phyloP scores from a whole-genome alignment of 2,113 vertebrate species.

The Lophotis ruficrista region DNA sequence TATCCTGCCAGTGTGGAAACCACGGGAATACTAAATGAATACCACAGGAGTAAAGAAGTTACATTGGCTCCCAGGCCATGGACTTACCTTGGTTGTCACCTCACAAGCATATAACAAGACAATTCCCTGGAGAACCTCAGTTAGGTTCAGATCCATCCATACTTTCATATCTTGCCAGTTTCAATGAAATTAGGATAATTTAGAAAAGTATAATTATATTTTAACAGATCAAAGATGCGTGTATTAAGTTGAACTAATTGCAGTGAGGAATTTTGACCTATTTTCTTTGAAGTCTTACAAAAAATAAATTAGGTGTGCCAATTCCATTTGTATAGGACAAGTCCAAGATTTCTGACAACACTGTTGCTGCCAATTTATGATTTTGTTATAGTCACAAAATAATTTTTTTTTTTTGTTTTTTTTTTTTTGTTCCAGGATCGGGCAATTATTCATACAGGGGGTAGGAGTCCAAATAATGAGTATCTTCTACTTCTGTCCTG shows the following conservation, averaged over 20 bases:
- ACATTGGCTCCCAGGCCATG: not conserved
- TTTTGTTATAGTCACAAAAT: not conserved
- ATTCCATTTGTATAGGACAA: not conserved
- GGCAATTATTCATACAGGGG: not conserved
- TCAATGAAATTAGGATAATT: slow-evolving; percentile 5
- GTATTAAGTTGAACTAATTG: slow-evolving; percentile 34
- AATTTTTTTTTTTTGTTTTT: too few relatives aligned
- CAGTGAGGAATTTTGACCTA: slow-evolving; percentile 26
- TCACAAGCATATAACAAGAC: not conserved
- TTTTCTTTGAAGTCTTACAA: slow-evolving; percentile 41
- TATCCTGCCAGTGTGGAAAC: not conserved
- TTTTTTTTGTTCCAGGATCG: not conserved
- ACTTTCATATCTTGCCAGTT: slow-evolving; percentile 18
- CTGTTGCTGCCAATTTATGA: not conserved
- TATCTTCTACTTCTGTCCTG: not conserved
- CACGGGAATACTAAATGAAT: not conserved
- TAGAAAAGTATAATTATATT: not conserved
- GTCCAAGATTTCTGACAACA: not conserved
- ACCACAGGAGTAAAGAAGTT: not conserved
- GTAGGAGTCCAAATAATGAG: not conserved
- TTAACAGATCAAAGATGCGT: slow-evolving; percentile 17
- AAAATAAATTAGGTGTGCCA: not conserved
- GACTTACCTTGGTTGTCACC: not conserved
- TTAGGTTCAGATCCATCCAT: not conserved
- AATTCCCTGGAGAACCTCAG: not conserved